Conservation (phyloP, 2,888 invertebrate species). For the Aethes cnicana region DNA sequence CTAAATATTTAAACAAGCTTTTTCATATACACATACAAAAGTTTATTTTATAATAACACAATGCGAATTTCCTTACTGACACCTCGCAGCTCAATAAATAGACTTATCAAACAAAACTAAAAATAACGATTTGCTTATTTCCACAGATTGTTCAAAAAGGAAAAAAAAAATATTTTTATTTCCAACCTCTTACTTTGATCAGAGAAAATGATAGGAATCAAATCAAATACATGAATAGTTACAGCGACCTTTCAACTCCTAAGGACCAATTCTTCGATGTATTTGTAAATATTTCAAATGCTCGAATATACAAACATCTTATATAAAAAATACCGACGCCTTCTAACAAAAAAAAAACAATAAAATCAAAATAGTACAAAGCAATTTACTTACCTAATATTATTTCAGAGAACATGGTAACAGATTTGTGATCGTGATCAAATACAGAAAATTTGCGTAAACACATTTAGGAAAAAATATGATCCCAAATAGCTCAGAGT, state of each 20-base stretch:
- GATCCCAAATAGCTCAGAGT: constrained; percentile 4
- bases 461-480: constrained; percentile 3
- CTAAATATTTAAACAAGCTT: constrained; percentile 34
- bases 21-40: constrained; percentile 52
- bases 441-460: constrained; percentile 33
- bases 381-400: constrained; percentile 16
- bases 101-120: constrained; percentile 43
- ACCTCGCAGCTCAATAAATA: constrained; percentile 47
- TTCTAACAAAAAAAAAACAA: background rate
- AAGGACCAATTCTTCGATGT: constrained; percentile 22
- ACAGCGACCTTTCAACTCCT: background rate
- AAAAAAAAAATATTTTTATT: constrained; percentile 35
- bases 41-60: constrained; percentile 63
- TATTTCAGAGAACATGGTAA: constrained; percentile 38
- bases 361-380: constrained; percentile 2
- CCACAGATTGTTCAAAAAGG: constrained; percentile 34
- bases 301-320: constrained; percentile 3
- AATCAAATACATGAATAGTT: background rate
- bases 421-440: constrained; percentile 38
- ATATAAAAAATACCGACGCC: background rate
- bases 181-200: background rate
- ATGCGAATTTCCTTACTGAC: constrained; percentile 36
- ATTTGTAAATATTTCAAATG: constrained; percentile 12
- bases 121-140: constrained; percentile 45
- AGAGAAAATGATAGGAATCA: background rate